Evolutionary conservation across 2,888 invertebrate species (phyloP).

Genomic region (Cerceris rybyensis): DNA sequence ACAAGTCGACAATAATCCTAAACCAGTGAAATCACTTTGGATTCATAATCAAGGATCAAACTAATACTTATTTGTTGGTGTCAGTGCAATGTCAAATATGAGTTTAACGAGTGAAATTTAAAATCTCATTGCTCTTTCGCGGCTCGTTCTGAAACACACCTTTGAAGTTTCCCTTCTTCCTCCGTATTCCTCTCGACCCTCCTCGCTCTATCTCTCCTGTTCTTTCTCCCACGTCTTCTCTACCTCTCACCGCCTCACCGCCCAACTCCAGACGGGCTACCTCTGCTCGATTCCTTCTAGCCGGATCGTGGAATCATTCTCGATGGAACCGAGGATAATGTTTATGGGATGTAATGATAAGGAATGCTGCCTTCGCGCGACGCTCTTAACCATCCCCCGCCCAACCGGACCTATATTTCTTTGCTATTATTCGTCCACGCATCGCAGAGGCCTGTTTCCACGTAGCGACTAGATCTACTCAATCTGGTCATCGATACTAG

Average conservation of each 20-base stretch:
- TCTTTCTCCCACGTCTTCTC: slow-evolving; percentile 8
- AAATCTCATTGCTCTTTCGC: slow-evolving; percentile 34
- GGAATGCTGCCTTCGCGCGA: slow-evolving; percentile 44
- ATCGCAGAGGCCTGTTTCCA: not conserved
- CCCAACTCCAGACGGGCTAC: slow-evolving; percentile 47
- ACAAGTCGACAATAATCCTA: no score
- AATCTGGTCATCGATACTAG: no score
- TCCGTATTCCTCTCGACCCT: not conserved
- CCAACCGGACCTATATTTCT: not conserved
- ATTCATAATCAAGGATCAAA: no score
- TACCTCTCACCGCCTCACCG: slow-evolving; percentile 13
- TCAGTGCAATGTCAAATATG: slow-evolving; percentile 24
- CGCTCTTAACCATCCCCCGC: not conserved
- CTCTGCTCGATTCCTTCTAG: slow-evolving; percentile 55
- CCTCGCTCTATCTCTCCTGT: slow-evolving; percentile 12
- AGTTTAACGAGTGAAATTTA: slow-evolving; percentile 24
- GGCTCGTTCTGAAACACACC: slow-evolving; percentile 5
- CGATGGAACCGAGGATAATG: slow-evolving; percentile 69
- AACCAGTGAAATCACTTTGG: no score
- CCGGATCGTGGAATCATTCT: slow-evolving; percentile 67
- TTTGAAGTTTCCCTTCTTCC: not conserved
- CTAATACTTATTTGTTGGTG: not conserved
- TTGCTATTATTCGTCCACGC: slow-evolving; percentile 24
- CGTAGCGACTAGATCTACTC: not conserved
- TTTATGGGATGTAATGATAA: slow-evolving; percentile 65